Conservation (phyloP, 2,113 vertebrate species). For the Anoplopoma fimbria region DNA sequence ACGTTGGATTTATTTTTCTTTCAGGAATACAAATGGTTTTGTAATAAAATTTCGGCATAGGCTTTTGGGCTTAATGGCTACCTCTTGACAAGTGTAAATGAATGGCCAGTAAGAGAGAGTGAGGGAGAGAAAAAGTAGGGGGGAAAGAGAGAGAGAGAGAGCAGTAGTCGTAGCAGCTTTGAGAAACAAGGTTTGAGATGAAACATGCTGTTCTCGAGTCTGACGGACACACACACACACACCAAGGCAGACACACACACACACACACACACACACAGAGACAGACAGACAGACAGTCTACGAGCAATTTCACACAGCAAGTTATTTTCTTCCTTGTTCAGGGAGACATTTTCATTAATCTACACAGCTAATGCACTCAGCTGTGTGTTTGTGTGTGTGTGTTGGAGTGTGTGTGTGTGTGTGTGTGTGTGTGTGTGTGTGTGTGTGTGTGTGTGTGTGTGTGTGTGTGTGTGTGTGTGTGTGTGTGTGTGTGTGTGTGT, state of each 20-base stretch:
- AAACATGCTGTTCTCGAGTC: conserved; percentile 89
- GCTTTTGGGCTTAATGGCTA: conserved; percentile 92
- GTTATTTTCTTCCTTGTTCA: conserved; percentile 63
- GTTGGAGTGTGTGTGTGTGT: conserved; percentile 19
- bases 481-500: conserved; percentile 34
- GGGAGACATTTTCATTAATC: conserved; percentile 72
- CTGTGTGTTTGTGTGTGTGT: conserved; percentile 30
- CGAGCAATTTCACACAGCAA: conserved; percentile 56
- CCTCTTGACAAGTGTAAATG: conserved; percentile 97
- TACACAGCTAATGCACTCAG: conserved; percentile 67
- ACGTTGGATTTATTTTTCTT: conserved; percentile 97
- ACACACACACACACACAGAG: conserved; percentile 54
- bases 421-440: conserved; percentile 25
- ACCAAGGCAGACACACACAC: conserved; percentile 43
- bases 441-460: conserved; percentile 25
- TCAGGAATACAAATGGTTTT: conserved; percentile 98
- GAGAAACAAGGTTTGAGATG: conserved; percentile 91
- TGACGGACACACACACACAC: conserved; percentile 54
- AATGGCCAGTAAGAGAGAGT: conserved; percentile 78
- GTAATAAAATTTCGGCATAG: conserved; percentile 95
- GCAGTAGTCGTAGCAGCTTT: conserved; percentile 42
- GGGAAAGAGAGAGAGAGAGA: conserved; percentile 43
- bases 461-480: conserved; percentile 13
- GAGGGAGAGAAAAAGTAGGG: conserved; percentile 35
- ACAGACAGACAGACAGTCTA: conserved; percentile 52